Evolutionary conservation across 2,113 vertebrate species (phyloP).

Genomic region (Aphyosemion australe): DNA sequence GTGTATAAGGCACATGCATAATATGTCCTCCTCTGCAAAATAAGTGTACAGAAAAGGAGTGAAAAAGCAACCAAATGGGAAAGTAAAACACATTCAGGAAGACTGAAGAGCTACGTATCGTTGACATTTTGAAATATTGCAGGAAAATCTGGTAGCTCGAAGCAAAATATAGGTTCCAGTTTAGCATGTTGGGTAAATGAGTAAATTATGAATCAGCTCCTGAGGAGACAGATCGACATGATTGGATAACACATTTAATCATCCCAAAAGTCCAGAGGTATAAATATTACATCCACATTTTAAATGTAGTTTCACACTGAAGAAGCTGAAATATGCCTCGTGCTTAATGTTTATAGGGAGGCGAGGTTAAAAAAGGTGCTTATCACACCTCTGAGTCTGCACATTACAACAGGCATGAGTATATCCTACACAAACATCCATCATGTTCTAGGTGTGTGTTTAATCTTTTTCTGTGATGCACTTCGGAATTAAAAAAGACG

Average conservation of each 20-base stretch:
- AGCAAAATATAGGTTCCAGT: neutral
- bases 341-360: neutral
- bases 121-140: too few species aligned
- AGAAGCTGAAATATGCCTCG: neutral
- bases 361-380: neutral
- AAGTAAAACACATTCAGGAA: neutral
- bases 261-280: neutral
- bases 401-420: neutral
- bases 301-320: neutral
- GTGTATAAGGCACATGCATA: neutral
- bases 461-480: neutral
- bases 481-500: neutral
- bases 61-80: neutral
- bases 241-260: neutral
- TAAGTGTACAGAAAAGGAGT: neutral
- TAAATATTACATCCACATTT: neutral
- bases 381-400: too few species aligned
- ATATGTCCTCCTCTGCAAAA: neutral
- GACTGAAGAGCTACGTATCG: too few species aligned
- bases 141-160: neutral
- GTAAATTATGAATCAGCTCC: neutral
- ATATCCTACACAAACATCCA: conserved; percentile 1
- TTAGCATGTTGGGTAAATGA: neutral
- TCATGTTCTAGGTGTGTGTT: neutral
- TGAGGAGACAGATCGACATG: neutral